phyloP scores from a whole-genome alignment of 2,113 vertebrate species.

The Thalassoma bifasciatum region DNA sequence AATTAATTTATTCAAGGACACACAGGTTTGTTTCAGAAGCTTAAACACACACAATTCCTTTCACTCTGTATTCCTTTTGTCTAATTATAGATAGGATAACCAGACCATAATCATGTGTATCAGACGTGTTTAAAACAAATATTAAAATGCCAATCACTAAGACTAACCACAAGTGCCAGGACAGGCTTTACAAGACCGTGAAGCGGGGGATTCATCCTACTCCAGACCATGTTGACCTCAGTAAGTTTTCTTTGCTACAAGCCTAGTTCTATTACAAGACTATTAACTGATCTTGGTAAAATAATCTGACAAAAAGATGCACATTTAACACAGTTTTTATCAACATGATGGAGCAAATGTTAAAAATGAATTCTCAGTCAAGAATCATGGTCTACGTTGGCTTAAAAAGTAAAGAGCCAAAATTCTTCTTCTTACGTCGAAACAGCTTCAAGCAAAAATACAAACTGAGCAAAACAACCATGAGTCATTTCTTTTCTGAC shows the following conservation, averaged over 20 bases:
- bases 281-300: background rate
- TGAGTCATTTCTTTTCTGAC: background rate
- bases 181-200: background rate
- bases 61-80: background rate
- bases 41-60: conserved; percentile 5
- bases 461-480: background rate
- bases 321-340: background rate
- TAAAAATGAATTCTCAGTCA: background rate
- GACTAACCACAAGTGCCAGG: background rate
- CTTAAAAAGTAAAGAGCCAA: background rate
- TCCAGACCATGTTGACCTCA: too few relatives aligned
- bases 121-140: background rate
- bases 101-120: conserved; percentile 9
- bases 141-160: background rate
- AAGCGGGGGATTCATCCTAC: too few relatives aligned
- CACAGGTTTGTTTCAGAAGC: background rate
- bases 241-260: too few relatives aligned
- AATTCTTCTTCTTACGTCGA: background rate
- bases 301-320: background rate
- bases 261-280: background rate
- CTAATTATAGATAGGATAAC: conserved; percentile 1
- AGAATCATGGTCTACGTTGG: background rate
- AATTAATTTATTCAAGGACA: conserved; percentile 48
- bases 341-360: background rate
- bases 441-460: background rate